Base-by-base conservation (phyloP, 2,888 invertebrate genomes). In the Scrobipalpa atriplicella region DNA sequence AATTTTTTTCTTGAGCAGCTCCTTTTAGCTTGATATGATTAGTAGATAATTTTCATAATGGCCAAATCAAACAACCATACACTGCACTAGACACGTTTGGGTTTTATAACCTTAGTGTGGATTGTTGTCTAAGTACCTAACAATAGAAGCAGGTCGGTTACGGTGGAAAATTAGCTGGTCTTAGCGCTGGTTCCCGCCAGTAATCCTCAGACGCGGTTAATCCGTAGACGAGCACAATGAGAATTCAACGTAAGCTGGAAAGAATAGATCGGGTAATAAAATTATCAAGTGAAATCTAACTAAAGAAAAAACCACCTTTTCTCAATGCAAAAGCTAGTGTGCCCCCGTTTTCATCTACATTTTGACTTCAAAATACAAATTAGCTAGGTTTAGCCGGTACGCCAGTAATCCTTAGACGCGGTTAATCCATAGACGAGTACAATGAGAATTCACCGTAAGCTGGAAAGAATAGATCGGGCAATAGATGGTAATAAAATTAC, bases 121-220 rank as follows among this genome's bases (percentile, higher is more conserved):
- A 16, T 47, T 47, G 47, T 47, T 47, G 47, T 8, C 47, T 16
- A 29, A 29, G 29, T 47, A 16, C n/a, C 16, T 16, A 47, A 47
- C 47, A 47, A 47, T 47, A 47, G 47, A 47, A 47, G n/a, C n/a
- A 47, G 47, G n/a, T 47, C 47, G 11, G 29, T 11, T 36, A 36
- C n/a, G n/a, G 58, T 58, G 9, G 21, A 21, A 58, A 38, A 58
- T 58, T 56, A 58, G 58, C 29, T n/a, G 13, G 36, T 13, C 38
- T 38, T 29, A 58, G 58, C 38, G 11, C 36, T 38, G 29, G 58
- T 16, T 38, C 29, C 58, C 16, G 38, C 16, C 7, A 36, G n/a
- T 58, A 58, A 58, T 58, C 38, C 58, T 38, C 29, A 38, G 36
- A 58, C 38, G 21, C 29, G 36, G 58, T 38, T 58, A 58, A 58